Conservation (phyloP, 2,113 vertebrate species). For the Brachyhypopomus gauderio region DNA sequence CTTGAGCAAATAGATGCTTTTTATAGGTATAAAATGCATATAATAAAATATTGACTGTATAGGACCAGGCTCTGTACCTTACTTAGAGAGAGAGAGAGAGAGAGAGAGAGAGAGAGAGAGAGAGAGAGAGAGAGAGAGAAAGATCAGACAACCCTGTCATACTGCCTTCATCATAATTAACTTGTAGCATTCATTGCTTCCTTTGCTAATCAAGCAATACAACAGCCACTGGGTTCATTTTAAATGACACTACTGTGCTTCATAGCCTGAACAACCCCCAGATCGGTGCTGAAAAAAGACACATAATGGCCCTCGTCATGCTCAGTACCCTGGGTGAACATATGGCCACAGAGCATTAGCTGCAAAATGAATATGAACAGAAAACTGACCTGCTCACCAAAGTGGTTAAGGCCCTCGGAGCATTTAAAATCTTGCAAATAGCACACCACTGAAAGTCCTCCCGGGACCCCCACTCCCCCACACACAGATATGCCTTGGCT, state of each 20-base stretch:
- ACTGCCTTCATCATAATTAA: conserved; percentile 50
- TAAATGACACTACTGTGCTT: conserved; percentile 43
- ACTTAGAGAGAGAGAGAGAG: background rate
- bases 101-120: no score
- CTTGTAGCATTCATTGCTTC: conserved; percentile 46
- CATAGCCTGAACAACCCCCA: conserved; percentile 46
- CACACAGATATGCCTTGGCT: background rate
- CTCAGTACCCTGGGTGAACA: conserved; percentile 24
- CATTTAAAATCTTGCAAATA: conserved; percentile 8
- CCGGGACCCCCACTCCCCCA: no score
- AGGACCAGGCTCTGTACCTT: background rate
- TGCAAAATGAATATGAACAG: conserved; percentile 5
- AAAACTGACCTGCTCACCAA: background rate
- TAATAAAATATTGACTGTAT: no score
- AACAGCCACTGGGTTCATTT: conserved; percentile 38
- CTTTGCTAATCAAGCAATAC: conserved; percentile 52
- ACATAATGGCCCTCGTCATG: conserved; percentile 12
- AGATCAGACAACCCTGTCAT: conserved; percentile 6
- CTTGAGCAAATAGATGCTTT: no score
- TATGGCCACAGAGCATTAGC: background rate
- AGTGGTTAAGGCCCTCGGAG: background rate
- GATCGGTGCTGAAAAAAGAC: conserved; percentile 24
- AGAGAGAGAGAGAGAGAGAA: background rate
- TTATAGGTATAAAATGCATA: no score
- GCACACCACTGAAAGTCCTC: background rate